These are phyloP conservation scores for Biston stratarius DNA, from an alignment of 2,888 invertebrate species.

Conservation along the genomic window DNA sequence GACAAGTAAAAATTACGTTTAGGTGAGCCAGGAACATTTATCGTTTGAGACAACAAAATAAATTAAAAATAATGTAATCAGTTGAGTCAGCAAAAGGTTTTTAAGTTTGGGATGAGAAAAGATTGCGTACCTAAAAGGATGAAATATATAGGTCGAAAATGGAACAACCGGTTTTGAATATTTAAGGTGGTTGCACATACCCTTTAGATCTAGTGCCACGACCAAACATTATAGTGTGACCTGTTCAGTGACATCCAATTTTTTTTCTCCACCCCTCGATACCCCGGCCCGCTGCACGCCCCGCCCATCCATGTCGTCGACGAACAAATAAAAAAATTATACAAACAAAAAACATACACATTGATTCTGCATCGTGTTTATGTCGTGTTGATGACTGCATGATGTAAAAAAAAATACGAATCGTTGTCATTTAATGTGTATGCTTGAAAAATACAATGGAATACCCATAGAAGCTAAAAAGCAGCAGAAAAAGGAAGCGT, in stretches of 20 bases:
- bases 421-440: conserved; percentile 79
- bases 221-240: conserved; percentile 70
- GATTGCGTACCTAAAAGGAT: too few species aligned
- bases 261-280: conserved; percentile 76
- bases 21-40: too few species aligned
- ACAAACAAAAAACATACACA: conserved; percentile 72
- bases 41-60: too few species aligned
- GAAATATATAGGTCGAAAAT: too few species aligned
- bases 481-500: conserved; percentile 92
- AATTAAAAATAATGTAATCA: too few species aligned
- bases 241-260: conserved; percentile 85
- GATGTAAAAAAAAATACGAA: conserved; percentile 76
- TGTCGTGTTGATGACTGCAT: conserved; percentile 86
- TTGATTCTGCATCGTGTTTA: conserved; percentile 79
- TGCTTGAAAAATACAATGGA: conserved; percentile 65
- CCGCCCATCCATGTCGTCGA: conserved; percentile 81
- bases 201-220: conserved; percentile 75
- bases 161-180: not conserved
- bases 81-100: too few species aligned
- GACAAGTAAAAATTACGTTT: too few species aligned
- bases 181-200: conserved; percentile 31
- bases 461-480: conserved; percentile 94
- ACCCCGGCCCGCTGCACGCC: conserved; percentile 84
- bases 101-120: too few species aligned
- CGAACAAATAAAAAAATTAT: conserved; percentile 65